Evolutionary conservation across 2,797 vertebrate species (phyloP).

Genomic region (Eulemur albifrons): DNA sequence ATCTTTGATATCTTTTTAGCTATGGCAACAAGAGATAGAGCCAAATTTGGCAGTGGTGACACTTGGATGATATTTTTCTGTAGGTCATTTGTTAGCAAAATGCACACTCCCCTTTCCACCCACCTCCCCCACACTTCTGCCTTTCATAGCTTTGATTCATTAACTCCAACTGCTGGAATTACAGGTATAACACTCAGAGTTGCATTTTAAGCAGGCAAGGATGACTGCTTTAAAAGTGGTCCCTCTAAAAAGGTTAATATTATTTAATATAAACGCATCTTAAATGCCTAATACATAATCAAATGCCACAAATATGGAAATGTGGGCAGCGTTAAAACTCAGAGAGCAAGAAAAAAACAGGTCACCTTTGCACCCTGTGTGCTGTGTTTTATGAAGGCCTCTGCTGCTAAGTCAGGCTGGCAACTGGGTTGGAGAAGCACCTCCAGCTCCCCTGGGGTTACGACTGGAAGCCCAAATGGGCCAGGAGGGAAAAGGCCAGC

Average conservation of each 20-base stretch:
- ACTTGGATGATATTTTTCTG: background rate
- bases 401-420: background rate
- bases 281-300: constrained; percentile 82
- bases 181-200: constrained; percentile 60
- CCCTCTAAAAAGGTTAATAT: constrained; percentile 81
- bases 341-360: constrained; percentile 63
- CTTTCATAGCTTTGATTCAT: constrained; percentile 78
- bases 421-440: background rate
- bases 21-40: background rate
- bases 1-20: background rate
- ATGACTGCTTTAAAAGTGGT: constrained; percentile 67
- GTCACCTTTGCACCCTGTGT: constrained; percentile 53
- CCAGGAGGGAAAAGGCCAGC: background rate
- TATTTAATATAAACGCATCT: constrained; percentile 77
- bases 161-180: constrained; percentile 65
- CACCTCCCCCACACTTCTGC: background rate
- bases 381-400: constrained; percentile 1
- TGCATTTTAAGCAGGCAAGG: constrained; percentile 79
- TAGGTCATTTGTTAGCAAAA: constrained; percentile 65
- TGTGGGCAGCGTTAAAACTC: constrained; percentile 74
- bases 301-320: constrained; percentile 81
- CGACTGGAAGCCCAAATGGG: background rate
- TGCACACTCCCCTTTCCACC: background rate
- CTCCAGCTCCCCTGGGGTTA: background rate
- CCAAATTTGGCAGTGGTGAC: background rate